Conservation (phyloP, 1,140 invertebrate species). For the Epicauta chinensis region DNA sequence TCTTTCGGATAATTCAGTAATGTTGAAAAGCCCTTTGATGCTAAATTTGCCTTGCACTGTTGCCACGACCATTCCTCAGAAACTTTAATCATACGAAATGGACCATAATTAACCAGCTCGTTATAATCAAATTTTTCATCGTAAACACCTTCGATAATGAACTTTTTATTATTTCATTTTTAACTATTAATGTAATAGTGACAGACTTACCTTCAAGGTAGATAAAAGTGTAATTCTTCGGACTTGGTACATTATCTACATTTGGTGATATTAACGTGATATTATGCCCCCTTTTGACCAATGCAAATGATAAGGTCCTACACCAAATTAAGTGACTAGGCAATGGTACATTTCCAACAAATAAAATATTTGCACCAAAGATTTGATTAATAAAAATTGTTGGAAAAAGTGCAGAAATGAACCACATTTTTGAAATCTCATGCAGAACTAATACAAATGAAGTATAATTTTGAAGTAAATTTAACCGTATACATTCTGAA, state of each 20-base stretch:
- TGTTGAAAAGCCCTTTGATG: conserved; percentile 1
- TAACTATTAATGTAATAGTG: too few relatives aligned
- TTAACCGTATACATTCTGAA: too few relatives aligned
- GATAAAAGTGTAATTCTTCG: conserved; percentile 24
- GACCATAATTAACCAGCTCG: background rate
- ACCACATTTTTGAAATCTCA: too few relatives aligned
- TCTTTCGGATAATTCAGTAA: conserved; percentile 22
- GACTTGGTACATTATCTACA: conserved; percentile 4
- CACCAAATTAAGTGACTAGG: conserved; percentile 22
- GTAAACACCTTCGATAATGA: background rate
- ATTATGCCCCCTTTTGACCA: conserved; percentile 26
- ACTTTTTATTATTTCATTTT: too few relatives aligned
- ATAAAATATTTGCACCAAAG: conserved; percentile 11
- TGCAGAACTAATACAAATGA: too few relatives aligned
- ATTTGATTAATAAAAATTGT: too few relatives aligned
- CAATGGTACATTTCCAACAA: conserved; percentile 1
- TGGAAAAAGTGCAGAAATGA: too few relatives aligned
- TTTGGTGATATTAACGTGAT: conserved; percentile 27
- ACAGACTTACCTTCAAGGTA: conserved; percentile 21
- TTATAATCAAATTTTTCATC: background rate
- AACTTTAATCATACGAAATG: background rate
- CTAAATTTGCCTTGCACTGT: background rate
- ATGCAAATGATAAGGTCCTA: conserved; percentile 15
- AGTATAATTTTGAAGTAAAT: too few relatives aligned
- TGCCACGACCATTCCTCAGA: conserved; percentile 1